Base-by-base conservation (phyloP, 2,113 vertebrate genomes). In the Vulpes lagopus region DNA sequence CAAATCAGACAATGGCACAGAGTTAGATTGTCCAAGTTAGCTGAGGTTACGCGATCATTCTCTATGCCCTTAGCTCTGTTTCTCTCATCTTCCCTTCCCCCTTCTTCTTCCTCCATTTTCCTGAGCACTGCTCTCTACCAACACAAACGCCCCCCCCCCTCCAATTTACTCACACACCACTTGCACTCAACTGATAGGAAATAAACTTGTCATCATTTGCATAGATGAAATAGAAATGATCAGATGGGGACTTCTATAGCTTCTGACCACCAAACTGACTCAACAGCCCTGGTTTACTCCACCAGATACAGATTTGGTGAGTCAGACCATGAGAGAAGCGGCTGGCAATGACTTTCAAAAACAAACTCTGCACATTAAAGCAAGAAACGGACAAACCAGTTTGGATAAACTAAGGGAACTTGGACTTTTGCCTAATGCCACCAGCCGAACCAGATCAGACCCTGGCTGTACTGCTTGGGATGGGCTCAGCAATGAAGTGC, bases 281-380 rank as follows among this genome's bases (percentile, higher is more conserved):
- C 71, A 89, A 91, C 10, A 65, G 49, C 62, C 32, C 53, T 92
- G 16, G 25, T 87, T 91, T 14, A 88, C 49, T 69, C 51, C 30
- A 80, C 71, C 35, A 79, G 57, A 49, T 73, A 32, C n/a, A 62
- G 59, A 78, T 59, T 80, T n/a, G 16, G 23, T 84, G 49, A 92
- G 51, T 96, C 25, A 76, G 95, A 64, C 22, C 49, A 27, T 55
- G 69, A 97, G 80, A 95, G 53, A 94, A 89, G 35, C 69, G 27
- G 25, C 94, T 96, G 84, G 79, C 71, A 38, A 80, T 80, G 57
- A 69, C 14, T 96, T 95, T 95, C 59, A 49, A 78, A 97, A 97
- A 89, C 55, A 89, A 79, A 88, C 60, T 84, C 65, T 93, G 55
- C 51, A 43, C 71, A 79, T 89, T 59, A 88, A 81, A 96, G 65